A percentile compares a stretch with the other conserved stretches of the same genome.
Conservation (phyloP, 2,113 vertebrate species). For the Glaucidium brasilianum region DNA sequence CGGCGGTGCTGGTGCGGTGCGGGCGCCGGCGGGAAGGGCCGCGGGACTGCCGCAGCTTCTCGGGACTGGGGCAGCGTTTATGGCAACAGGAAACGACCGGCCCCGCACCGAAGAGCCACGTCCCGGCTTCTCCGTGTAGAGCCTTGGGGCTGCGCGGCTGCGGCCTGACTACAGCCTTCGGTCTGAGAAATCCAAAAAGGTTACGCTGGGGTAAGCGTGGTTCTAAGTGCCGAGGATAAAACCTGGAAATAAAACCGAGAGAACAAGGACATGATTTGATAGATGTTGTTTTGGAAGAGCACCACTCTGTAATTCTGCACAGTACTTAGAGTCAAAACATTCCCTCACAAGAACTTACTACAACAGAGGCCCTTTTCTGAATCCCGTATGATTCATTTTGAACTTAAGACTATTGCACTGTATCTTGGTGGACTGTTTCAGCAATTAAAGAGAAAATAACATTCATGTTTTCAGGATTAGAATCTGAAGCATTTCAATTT, state of each 20-base stretch:
- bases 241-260: background rate
- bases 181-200: background rate
- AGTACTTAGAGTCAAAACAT: background rate
- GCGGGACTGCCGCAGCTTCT: background rate
- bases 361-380: background rate
- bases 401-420: background rate
- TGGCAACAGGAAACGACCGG: background rate
- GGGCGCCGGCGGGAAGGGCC: background rate
- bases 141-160: background rate
- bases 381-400: background rate
- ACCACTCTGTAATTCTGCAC: background rate
- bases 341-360: rapidly evolving
- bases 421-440: background rate
- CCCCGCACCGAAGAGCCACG: background rate
- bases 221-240: background rate
- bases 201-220: background rate
- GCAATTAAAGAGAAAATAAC: background rate
- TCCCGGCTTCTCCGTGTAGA: background rate
- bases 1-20: background rate
- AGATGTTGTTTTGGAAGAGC: background rate
- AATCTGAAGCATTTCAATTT: background rate
- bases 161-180: background rate
- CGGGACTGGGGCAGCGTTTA: background rate
- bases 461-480: background rate
- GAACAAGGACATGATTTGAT: background rate